phyloP scores from a whole-genome alignment of 2,888 invertebrate genomes.

The Alentia gelatinosa region DNA sequence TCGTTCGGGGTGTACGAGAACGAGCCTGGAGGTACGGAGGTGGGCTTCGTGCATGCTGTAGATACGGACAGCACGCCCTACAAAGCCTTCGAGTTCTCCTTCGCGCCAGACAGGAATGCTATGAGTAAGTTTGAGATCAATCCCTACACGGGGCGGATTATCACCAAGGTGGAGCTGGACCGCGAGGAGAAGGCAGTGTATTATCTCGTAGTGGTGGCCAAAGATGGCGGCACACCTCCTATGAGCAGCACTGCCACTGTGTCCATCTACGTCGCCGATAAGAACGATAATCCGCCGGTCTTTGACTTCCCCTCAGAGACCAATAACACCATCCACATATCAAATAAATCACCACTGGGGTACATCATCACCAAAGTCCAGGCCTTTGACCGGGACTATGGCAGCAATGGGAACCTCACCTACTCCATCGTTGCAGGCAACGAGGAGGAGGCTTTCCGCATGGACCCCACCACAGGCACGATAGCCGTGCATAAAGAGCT shows the following conservation, averaged over 20 bases:
- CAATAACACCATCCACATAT: slow-evolving; percentile 55
- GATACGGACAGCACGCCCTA: slow-evolving; percentile 59
- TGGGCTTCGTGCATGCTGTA: slow-evolving; percentile 60
- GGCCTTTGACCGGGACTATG: slow-evolving; percentile 59
- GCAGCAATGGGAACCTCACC: slow-evolving; percentile 59
- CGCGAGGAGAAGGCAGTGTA: slow-evolving; percentile 62
- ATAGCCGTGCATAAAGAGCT: slow-evolving; percentile 59
- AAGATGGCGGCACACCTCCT: slow-evolving; percentile 59
- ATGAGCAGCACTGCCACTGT: slow-evolving; percentile 58
- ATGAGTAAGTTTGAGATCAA: slow-evolving; percentile 91
- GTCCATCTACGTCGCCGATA: slow-evolving; percentile 55
- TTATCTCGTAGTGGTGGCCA: slow-evolving; percentile 63
- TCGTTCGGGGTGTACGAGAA: slow-evolving; percentile 62
- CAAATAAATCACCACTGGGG: slow-evolving; percentile 56
- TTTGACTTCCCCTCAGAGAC: slow-evolving; percentile 56
- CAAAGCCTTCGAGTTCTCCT: slow-evolving; percentile 57
- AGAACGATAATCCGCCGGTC: slow-evolving; percentile 60
- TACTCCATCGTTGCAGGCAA: slow-evolving; percentile 58
- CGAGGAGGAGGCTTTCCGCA: slow-evolving; percentile 55
- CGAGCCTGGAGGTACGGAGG: slow-evolving; percentile 56
- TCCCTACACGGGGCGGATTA: slow-evolving; percentile 90
- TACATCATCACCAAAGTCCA: slow-evolving; percentile 58
- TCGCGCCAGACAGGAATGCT: slow-evolving; percentile 35
- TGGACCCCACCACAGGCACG: slow-evolving; percentile 59
- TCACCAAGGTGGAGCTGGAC: slow-evolving; percentile 86